Evolutionary conservation across 2,888 invertebrate genomes (phyloP).

Genomic region (Ceratothoa steindachneri): DNA sequence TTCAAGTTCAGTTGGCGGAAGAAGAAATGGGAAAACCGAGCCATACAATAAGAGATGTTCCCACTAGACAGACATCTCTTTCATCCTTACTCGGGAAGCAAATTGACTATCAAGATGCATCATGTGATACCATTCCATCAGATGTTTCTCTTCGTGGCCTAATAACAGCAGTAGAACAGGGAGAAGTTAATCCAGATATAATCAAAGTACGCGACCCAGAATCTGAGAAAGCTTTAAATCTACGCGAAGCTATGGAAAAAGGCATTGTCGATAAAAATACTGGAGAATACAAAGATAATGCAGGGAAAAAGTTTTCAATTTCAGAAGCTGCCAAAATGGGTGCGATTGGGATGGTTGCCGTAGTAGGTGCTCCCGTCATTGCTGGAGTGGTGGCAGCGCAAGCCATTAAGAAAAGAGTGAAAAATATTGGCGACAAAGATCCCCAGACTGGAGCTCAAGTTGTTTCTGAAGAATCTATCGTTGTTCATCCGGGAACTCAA

Average conservation of each 20-base stretch:
- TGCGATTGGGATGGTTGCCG: slow-evolving; percentile 70
- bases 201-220: slow-evolving; percentile 69
- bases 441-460: slow-evolving; percentile 53
- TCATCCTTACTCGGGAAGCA: neutral
- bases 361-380: slow-evolving; percentile 67
- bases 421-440: slow-evolving; percentile 46
- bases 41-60: neutral
- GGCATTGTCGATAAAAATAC: slow-evolving; percentile 70
- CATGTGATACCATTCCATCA: slow-evolving; percentile 50
- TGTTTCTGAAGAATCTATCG: slow-evolving; percentile 66
- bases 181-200: slow-evolving; percentile 64
- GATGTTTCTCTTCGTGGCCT: slow-evolving; percentile 57
- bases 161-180: slow-evolving; percentile 70
- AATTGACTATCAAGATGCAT: neutral
- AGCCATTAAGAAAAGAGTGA: slow-evolving; percentile 33
- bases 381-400: slow-evolving; percentile 46
- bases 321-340: slow-evolving; percentile 62
- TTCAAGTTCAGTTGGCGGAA: slow-evolving; percentile 63
- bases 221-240: slow-evolving; percentile 63
- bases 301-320: slow-evolving; percentile 65
- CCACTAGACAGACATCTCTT: neutral
- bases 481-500: too few relatives aligned
- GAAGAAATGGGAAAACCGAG: neutral
- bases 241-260: slow-evolving; percentile 70
- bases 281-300: slow-evolving; percentile 65